These are phyloP conservation scores for Lepidotrigona ventralis DNA, from an alignment of 1,140 invertebrate species.

Conservation along the genomic window DNA sequence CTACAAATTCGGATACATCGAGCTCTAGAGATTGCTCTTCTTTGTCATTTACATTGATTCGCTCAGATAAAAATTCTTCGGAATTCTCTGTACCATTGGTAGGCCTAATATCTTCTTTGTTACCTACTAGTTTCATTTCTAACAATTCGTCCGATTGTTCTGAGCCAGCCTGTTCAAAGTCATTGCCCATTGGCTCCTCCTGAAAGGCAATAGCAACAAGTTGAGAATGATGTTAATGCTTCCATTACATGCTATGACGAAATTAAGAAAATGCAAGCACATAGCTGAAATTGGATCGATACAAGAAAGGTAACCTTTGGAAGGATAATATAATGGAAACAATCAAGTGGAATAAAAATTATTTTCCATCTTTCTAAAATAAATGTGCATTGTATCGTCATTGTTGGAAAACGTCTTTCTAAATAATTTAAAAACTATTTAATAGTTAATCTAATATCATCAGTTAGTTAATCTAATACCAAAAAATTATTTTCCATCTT, in stretches of 20 bases:
- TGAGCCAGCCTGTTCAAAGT: conserved; percentile 10
- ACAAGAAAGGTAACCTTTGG: background rate
- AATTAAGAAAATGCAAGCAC: background rate
- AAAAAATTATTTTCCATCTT: too few relatives aligned
- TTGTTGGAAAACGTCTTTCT: background rate
- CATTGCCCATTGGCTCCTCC: conserved; percentile 24
- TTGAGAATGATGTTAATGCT: background rate
- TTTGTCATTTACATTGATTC: conserved; percentile 3
- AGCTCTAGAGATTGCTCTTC: conserved; percentile 9
- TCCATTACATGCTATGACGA: background rate
- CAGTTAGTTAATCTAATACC: too few relatives aligned
- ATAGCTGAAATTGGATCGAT: background rate
- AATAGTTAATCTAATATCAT: too few relatives aligned
- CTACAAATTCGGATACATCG: conserved; percentile 19
- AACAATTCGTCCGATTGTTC: conserved; percentile 3
- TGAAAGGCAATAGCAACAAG: conserved; percentile 35
- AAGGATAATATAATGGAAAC: background rate
- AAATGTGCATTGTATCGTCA: background rate
- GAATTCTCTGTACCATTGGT: background rate
- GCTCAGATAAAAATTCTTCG: background rate
- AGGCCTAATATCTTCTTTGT: conserved; percentile 1
- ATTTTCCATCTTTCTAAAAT: background rate
- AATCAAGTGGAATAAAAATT: background rate
- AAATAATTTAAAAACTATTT: background rate
- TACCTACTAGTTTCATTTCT: background rate